Evolutionary conservation across 2,888 invertebrate genomes (phyloP), one percentile per base, ranked within the genome.

Genomic region (Margaritifera margaritifera): DNA sequence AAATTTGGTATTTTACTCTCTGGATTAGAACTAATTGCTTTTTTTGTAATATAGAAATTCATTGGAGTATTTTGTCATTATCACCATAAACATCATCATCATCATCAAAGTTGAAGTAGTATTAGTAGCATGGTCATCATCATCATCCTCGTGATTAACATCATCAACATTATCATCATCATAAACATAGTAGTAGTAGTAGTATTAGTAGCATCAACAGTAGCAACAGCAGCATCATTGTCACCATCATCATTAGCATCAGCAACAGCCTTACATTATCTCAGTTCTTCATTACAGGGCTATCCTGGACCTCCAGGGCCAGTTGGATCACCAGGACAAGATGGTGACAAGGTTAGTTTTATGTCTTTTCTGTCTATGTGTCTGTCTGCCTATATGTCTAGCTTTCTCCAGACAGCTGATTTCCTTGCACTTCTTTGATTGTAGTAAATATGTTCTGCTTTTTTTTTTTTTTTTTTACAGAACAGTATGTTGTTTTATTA

Each of bases 311-410:
- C 83, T 3, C 69, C 80, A 24, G 86, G 86, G 42, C 85, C 85
- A 8, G 75, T 80, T 62, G 95, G 95, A 20, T 92, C 93, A 81
- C 93, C 94, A 1, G 95, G 95, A 2, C 91, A 94, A 85, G 95
- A 95, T 86, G 96, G 95, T 0, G 95, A 95, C 87, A 91, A 95
- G 83, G 86, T 86, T 61, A 64, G 71, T 66, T 25, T 19, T 56
- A 11, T 56, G 1, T 22, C 11, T 19, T n/a, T n/a, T n/a, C n/a
- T n/a, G n/a, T 56, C 22, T 56, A 56, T 42, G 11, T 42, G 15
- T 42, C 42, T 42, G 42, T 42, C 42, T 15, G 56, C 55, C 24
- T 22, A 11, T 11, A 11, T 56, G 22, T 56, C 56, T 22, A 56
- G 22, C 3, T 22, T 56, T 22, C 22, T 56, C 1, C 15, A 15